Percentiles rank a stretch among this genome's conserved stretches.
These are phyloP conservation scores for Cephus runcator DNA, from an alignment of 2,888 invertebrate species.

Conservation along the genomic window DNA sequence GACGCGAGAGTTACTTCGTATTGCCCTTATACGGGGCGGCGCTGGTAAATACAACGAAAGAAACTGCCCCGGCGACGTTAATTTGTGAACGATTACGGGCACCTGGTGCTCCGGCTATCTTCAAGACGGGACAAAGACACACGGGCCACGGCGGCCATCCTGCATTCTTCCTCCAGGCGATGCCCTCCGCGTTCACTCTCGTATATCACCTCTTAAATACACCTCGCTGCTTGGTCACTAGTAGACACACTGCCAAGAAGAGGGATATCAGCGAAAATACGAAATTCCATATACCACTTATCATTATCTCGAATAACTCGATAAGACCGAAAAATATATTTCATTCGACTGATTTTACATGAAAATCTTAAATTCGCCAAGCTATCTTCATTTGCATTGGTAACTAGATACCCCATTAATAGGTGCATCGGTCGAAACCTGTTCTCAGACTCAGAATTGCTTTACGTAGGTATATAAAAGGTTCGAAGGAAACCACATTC, in stretches of 20 bases:
- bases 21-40: slow-evolving; percentile 51
- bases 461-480: background rate
- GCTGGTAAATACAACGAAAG: slow-evolving; percentile 54
- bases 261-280: background rate
- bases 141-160: slow-evolving; percentile 44
- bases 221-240: background rate
- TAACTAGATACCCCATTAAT: slow-evolving; percentile 40
- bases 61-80: slow-evolving; percentile 60
- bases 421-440: slow-evolving; percentile 36
- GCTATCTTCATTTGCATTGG: slow-evolving; percentile 1
- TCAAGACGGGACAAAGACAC: slow-evolving; percentile 45
- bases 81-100: slow-evolving; percentile 64
- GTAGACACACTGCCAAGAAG: background rate
- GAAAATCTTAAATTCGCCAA: background rate
- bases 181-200: slow-evolving; percentile 1
- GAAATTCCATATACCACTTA: background rate
- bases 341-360: background rate
- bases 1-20: slow-evolving; percentile 34
- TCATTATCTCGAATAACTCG: background rate
- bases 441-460: slow-evolving; percentile 18
- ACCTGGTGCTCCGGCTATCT: slow-evolving; percentile 47
- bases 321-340: background rate
- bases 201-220: background rate
- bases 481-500: background rate
- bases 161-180: slow-evolving; percentile 42